phyloP scores from a whole-genome alignment of 2,797 vertebrate species.

The Dallia pectoralis region DNA sequence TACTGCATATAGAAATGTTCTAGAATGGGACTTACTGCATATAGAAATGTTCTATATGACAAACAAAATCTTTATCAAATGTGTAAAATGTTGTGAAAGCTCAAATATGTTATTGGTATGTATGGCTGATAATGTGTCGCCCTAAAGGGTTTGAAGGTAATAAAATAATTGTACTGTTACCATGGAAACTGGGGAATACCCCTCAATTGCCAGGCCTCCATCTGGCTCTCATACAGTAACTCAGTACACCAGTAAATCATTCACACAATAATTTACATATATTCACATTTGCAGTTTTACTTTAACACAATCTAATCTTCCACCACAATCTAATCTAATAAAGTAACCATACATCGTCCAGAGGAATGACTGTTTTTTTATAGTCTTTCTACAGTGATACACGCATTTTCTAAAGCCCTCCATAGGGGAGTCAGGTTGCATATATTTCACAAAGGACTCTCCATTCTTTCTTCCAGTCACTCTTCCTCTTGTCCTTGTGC shows the following conservation, averaged over 20 bases:
- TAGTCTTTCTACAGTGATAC: background rate
- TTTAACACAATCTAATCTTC: background rate
- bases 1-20: too few species aligned
- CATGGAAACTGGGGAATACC: slow-evolving; percentile 80
- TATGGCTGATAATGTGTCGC: slow-evolving; percentile 8
- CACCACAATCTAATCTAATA: background rate
- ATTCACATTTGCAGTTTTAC: background rate
- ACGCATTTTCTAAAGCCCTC: background rate
- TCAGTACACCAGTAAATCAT: slow-evolving; percentile 22
- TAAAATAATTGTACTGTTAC: slow-evolving; percentile 59
- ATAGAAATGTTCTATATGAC: too few species aligned
- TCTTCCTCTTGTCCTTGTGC: background rate
- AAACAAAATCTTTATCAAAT: too few species aligned
- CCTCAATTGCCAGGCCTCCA: slow-evolving; percentile 40
- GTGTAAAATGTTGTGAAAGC: too few species aligned
- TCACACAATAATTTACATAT: slow-evolving; percentile 1
- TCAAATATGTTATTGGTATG: slow-evolving; percentile 2
- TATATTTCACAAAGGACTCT: background rate
- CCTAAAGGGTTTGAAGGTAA: slow-evolving; percentile 15
- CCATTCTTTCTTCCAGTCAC: slow-evolving; percentile 3
- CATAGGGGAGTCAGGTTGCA: background rate
- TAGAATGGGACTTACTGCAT: too few species aligned
- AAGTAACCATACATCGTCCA: background rate
- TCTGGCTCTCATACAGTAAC: background rate
- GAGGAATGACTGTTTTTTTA: background rate